These are phyloP conservation scores for Dynastes grantii DNA, from an alignment of 2,888 invertebrate species.

Conservation along the genomic window DNA sequence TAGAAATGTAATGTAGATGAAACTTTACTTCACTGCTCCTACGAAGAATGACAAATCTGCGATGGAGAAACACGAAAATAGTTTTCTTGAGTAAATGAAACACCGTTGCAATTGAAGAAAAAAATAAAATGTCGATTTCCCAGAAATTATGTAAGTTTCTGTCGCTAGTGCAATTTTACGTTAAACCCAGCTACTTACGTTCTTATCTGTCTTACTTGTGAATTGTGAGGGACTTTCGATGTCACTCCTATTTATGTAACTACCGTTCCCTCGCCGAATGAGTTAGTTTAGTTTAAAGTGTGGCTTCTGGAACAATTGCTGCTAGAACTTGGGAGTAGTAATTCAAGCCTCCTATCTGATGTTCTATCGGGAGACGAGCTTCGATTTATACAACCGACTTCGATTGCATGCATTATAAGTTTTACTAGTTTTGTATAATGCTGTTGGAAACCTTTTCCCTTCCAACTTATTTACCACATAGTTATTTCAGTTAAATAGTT, in stretches of 20 bases:
- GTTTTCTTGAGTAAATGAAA: no score
- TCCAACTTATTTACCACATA: no score
- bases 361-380: not conserved
- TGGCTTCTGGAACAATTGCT: conserved; percentile 6
- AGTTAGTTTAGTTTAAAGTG: conserved; percentile 19
- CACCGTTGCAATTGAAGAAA: no score
- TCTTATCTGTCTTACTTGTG: conserved; percentile 9
- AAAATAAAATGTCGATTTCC: no score
- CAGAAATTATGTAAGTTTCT: no score
- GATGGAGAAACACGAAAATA: no score
- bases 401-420: not conserved
- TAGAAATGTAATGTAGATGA: no score
- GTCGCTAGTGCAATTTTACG: not conserved
- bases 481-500: no score
- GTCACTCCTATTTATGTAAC: conserved; percentile 21
- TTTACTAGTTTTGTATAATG: not conserved
- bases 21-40: no score
- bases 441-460: no score
- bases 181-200: not conserved
- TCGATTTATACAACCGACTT: conserved; percentile 7
- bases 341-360: conserved; percentile 16
- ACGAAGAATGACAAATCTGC: no score
- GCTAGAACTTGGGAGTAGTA: conserved; percentile 15
- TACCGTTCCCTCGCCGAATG: conserved; percentile 15
- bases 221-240: conserved; percentile 7